Conservation (phyloP, 2,797 vertebrate species). For the Lagodon rhomboides region DNA sequence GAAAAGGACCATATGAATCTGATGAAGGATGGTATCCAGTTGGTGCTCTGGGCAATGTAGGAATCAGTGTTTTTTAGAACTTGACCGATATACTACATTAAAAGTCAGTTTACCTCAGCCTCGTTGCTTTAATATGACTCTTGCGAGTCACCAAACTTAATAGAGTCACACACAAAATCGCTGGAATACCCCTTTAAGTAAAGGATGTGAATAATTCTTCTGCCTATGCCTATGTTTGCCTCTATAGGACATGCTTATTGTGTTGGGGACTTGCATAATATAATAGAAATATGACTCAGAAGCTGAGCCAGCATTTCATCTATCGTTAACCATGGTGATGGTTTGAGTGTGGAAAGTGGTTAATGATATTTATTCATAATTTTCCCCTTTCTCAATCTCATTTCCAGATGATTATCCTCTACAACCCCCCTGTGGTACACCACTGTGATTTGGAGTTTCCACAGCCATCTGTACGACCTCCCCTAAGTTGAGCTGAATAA, state of each 20-base stretch:
- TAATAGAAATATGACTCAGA: background rate
- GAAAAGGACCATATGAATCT: background rate
- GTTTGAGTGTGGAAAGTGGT: background rate
- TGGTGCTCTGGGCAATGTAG: background rate
- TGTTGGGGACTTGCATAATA: background rate
- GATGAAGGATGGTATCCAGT: background rate
- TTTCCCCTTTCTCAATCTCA: background rate
- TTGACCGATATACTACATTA: background rate
- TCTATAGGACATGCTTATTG: background rate
- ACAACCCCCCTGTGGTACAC: no score
- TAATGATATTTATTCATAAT: background rate
- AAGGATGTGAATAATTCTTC: background rate
- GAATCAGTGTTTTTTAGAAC: background rate
- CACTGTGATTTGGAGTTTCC: background rate
- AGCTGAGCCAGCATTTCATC: background rate
- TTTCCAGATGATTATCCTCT: background rate
- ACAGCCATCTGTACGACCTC: no score
- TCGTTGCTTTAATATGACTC: background rate
- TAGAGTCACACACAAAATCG: background rate
- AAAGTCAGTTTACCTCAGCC: background rate
- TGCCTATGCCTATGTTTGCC: background rate
- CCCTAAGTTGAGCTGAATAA: fast-evolving
- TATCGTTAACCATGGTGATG: background rate
- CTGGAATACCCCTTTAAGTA: background rate
- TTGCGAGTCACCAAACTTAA: background rate